Percentiles rank a stretch among this genome's conserved stretches.
Evolutionary conservation across 2,888 invertebrate genomes (phyloP).

Genomic region (Amphipyra berbera): DNA sequence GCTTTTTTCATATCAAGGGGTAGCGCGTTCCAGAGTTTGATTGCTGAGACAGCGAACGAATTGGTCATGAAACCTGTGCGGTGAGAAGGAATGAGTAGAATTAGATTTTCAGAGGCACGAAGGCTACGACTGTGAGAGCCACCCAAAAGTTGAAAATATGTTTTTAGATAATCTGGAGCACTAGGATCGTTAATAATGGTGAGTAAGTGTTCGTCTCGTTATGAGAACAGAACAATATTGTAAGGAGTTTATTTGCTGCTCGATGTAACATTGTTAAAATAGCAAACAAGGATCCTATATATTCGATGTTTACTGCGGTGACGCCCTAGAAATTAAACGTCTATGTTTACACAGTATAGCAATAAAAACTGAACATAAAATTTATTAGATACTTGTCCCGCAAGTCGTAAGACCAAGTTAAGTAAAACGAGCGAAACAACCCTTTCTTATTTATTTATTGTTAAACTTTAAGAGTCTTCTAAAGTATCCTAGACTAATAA

Average conservation of each 20-base stretch:
- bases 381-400: slow-evolving; percentile 31
- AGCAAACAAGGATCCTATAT: neutral
- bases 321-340: slow-evolving; percentile 14
- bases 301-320: slow-evolving; percentile 9
- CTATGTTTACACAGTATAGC: slow-evolving; percentile 16
- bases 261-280: neutral
- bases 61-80: too few species aligned
- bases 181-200: too few species aligned
- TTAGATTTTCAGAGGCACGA: too few species aligned
- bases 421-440: slow-evolving; percentile 3
- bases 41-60: too few species aligned
- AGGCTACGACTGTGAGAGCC: too few species aligned
- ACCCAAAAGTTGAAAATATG: too few species aligned
- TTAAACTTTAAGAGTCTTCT: slow-evolving; percentile 13
- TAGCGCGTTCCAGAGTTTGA: too few species aligned
- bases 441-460: slow-evolving; percentile 18
- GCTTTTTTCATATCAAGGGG: too few species aligned
- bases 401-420: slow-evolving; percentile 17
- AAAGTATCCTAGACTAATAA: slow-evolving; percentile 13
- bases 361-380: slow-evolving; percentile 18
- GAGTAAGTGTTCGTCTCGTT: too few species aligned
- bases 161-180: too few species aligned
- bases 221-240: too few species aligned
- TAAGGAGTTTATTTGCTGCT: neutral
- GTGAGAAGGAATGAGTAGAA: too few species aligned